A percentile compares a stretch with the other conserved stretches of the same genome.
Evolutionary conservation across 2,888 invertebrate genomes (phyloP).

Genomic region (Melanostoma scalare): DNA sequence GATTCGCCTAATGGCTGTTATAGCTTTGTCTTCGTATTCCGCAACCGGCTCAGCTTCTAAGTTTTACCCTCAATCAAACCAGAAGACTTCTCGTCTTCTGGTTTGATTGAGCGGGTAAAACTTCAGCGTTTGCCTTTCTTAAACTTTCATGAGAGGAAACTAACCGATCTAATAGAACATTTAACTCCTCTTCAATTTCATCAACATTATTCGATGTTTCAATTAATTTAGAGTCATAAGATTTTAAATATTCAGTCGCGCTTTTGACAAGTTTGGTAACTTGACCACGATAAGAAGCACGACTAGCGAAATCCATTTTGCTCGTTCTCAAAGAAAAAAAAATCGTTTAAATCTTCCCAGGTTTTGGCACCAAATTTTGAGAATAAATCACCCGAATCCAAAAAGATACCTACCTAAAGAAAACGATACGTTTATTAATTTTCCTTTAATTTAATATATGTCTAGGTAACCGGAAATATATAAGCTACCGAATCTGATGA

Average conservation of each 20-base stretch:
- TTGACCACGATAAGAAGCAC: conserved; percentile 35
- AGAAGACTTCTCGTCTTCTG: too few species aligned
- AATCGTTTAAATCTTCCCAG: conserved; percentile 7
- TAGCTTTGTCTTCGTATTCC: not conserved
- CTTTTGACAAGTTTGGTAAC: conserved; percentile 35
- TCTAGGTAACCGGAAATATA: too few species aligned
- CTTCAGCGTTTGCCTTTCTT: not conserved
- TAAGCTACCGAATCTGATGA: too few species aligned
- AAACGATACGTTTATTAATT: not conserved
- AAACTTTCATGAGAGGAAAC: not conserved
- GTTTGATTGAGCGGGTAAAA: not conserved
- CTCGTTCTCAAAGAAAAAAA: not conserved
- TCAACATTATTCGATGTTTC: conserved; percentile 22
- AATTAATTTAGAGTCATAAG: conserved; percentile 16
- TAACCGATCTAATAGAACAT: not conserved
- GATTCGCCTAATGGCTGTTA: not conserved
- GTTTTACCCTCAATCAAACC: too few species aligned
- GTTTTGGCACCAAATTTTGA: conserved; percentile 42
- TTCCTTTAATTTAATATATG: not conserved
- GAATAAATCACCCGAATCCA: too few species aligned
- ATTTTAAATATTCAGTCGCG: conserved; percentile 34
- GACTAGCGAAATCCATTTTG: conserved; percentile 36
- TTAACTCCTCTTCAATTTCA: conserved; percentile 7
- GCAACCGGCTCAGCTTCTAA: not conserved
- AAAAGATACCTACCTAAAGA: not conserved